These are phyloP conservation scores for Dendroctonus ponderosae DNA, from an alignment of 1,140 invertebrate species.

Conservation along the genomic window DNA sequence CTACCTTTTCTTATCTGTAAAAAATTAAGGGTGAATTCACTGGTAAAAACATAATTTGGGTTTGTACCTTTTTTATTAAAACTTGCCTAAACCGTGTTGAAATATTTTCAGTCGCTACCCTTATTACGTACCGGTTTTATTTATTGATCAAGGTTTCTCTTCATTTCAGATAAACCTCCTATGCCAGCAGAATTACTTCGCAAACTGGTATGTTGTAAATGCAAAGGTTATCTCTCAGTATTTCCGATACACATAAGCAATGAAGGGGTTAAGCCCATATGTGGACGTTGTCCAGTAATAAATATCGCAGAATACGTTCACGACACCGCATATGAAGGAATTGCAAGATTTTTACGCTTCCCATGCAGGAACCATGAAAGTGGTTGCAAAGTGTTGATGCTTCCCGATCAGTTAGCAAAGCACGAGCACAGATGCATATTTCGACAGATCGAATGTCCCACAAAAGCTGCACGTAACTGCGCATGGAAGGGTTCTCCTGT, in stretches of 20 bases:
- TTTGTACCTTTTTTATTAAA: too few relatives aligned
- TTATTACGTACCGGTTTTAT: too few relatives aligned
- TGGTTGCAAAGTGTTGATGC: slow-evolving; percentile 32
- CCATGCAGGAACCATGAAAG: slow-evolving; percentile 29
- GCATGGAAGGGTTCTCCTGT: slow-evolving; percentile 33
- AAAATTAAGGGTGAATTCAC: too few relatives aligned
- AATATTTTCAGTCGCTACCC: too few relatives aligned
- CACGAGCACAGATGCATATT: slow-evolving; percentile 35
- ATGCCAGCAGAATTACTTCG: slow-evolving; percentile 29
- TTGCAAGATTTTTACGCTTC: slow-evolving; percentile 35
- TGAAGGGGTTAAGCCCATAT: slow-evolving; percentile 21
- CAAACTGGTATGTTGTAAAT: slow-evolving; percentile 25
- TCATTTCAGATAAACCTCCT: slow-evolving; percentile 10
- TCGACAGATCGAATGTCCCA: slow-evolving; percentile 32
- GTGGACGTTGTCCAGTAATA: slow-evolving; percentile 30
- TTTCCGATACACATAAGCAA: slow-evolving; percentile 34
- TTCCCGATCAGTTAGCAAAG: slow-evolving; percentile 26
- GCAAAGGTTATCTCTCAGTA: slow-evolving; percentile 30
- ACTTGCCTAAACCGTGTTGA: too few relatives aligned
- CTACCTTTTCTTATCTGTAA: too few relatives aligned
- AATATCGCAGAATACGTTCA: slow-evolving; percentile 25
- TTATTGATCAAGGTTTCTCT: too few relatives aligned
- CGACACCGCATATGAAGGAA: slow-evolving; percentile 34
- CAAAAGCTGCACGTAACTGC: slow-evolving; percentile 27
- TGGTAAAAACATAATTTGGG: too few relatives aligned